Evolutionary conservation across 2,888 invertebrate species (phyloP), one percentile per base, ranked within the genome.

Genomic region (Cantharis flavilabris): DNA sequence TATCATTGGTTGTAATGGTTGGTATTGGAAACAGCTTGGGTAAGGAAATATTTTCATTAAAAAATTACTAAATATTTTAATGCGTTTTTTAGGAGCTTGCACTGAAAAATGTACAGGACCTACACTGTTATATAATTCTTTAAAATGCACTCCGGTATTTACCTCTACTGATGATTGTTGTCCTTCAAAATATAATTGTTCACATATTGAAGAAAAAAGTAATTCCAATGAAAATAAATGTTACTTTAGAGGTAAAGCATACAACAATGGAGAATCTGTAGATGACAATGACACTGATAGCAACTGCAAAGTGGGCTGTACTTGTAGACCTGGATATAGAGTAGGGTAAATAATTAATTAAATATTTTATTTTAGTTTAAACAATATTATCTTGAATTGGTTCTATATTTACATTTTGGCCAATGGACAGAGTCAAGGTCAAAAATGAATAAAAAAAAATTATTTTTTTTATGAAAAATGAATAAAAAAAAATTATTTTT

Each of bases 91-190:
- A 72, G 72, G n/a, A 16, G 33, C 14, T 5, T 23, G 20, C n/a
- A 28, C 62, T 20, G 64, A 16, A 20, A 10, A 18, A 62, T 73
- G 62, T 28, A 1, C 14, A 23, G 13, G n/a, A 9, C 73, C 73
- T 10, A 62, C 62, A 7, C 3, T 30, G 2, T 3, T 73, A 1
- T 73, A 73, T 14, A 16, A 69, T 1, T 26, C 49, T 11, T 30
- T 73, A 49, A 69, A 18, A 62, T 83, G 83, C 72, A 79, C 79
- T 23, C 77, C 81, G 0, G 71, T 79, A 9, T 82, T 80, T 72
- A 16, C 65, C 3, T 72, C 69, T 23, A 16, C 62, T 11, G 69
- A 69, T 11, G 75, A 78, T 64, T 80, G 81, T 49, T 83, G 83
- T 67, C 81, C 82, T n/a, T 75, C 62, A 14, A 67, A 73, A 73